Conservation (phyloP, 2,797 vertebrate genomes). For the Sciaenops ocellatus region DNA sequence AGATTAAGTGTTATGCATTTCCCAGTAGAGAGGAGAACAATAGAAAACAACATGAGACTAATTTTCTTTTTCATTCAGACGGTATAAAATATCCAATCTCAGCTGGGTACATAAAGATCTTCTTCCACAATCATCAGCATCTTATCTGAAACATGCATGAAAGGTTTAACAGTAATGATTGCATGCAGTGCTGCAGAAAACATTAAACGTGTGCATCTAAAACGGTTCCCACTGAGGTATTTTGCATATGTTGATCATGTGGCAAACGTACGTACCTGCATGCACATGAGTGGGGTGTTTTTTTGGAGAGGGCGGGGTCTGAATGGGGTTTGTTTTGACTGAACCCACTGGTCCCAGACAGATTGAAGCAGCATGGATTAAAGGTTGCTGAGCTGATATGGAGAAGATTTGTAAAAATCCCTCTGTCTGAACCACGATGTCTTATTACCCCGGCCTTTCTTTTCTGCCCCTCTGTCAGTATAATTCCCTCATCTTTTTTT, state of each 20-base stretch:
- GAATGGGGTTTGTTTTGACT: slow-evolving; percentile 62
- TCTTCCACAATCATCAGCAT: neutral
- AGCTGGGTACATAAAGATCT: neutral
- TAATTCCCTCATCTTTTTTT: slow-evolving; percentile 20
- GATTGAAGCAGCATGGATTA: slow-evolving; percentile 76
- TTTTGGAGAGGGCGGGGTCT: neutral
- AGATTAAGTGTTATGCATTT: neutral
- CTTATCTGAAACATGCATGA: neutral
- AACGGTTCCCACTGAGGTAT: neutral
- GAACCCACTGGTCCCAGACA: slow-evolving; percentile 70
- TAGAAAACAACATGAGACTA: slow-evolving; percentile 17
- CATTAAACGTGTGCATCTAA: neutral
- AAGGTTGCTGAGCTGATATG: slow-evolving; percentile 70
- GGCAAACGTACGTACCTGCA: neutral
- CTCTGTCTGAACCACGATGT: slow-evolving; percentile 69
- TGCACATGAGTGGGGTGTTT: neutral
- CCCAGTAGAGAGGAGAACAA: neutral
- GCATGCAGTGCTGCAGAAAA: neutral
- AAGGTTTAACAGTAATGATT: neutral
- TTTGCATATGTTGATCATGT: neutral
- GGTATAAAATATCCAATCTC: neutral
- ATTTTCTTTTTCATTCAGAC: slow-evolving; percentile 12
- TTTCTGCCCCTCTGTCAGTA: slow-evolving; percentile 36
- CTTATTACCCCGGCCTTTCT: slow-evolving; percentile 44
- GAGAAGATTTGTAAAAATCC: slow-evolving; percentile 78